Percentiles rank a stretch among this genome's conserved stretches.
These are phyloP conservation scores for Baronia brevicornis DNA, from an alignment of 2,888 invertebrate species.

Conservation along the genomic window DNA sequence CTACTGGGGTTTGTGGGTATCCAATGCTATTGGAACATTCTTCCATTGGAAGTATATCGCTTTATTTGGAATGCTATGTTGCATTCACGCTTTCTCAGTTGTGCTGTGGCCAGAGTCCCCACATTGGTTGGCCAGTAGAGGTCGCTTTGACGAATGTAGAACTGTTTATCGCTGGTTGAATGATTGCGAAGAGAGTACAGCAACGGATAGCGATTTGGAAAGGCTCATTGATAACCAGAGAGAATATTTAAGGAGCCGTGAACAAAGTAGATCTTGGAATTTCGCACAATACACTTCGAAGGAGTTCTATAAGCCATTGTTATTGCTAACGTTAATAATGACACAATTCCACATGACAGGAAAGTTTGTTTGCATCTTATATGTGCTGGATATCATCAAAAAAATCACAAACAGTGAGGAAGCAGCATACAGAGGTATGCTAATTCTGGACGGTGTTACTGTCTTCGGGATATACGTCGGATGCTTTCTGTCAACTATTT, in stretches of 20 bases:
- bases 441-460: constrained; percentile 17
- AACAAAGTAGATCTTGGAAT: neutral
- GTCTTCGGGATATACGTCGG: constrained; percentile 30
- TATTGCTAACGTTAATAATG: constrained; percentile 1
- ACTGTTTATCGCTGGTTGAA: constrained; percentile 20
- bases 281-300: constrained; percentile 2
- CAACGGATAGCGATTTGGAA: constrained; percentile 33
- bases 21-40: constrained; percentile 23
- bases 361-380: constrained; percentile 8
- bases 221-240: constrained; percentile 23
- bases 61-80: constrained; percentile 19
- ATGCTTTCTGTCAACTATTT: constrained; percentile 20
- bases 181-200: constrained; percentile 28
- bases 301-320: constrained; percentile 10
- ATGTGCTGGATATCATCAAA: constrained; percentile 13
- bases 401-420: constrained; percentile 11
- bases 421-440: constrained; percentile 13
- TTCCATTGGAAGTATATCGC: constrained; percentile 20
- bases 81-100: constrained; percentile 21
- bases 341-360: constrained; percentile 8
- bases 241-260: neutral
- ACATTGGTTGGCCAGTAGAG: constrained; percentile 20
- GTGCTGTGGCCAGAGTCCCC: constrained; percentile 21
- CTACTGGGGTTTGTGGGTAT: constrained; percentile 19
- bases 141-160: constrained; percentile 17